Evolutionary conservation across 1,140 invertebrate species (phyloP).

Genomic region (Eriocheir sinensis): DNA sequence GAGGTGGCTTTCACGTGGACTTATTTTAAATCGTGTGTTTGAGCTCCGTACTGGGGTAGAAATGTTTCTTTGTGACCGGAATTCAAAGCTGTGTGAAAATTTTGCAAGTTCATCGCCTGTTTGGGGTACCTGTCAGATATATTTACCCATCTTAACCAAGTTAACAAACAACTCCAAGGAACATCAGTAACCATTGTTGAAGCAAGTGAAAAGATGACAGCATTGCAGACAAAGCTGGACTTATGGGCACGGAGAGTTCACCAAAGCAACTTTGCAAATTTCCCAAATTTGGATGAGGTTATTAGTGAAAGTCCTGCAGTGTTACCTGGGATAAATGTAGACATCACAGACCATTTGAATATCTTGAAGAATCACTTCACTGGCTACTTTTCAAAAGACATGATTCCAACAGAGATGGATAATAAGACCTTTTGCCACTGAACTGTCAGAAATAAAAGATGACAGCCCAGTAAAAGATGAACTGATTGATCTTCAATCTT

Average conservation of each 20-base stretch:
- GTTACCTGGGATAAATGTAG: constrained; percentile 45
- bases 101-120: constrained; percentile 52
- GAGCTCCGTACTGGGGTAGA: constrained; percentile 57
- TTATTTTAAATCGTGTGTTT: constrained; percentile 55
- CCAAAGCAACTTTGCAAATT: constrained; percentile 54
- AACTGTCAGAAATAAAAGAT: constrained; percentile 62
- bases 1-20: constrained; percentile 56
- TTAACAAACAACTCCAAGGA: constrained; percentile 62
- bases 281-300: constrained; percentile 59
- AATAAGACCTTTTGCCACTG: constrained; percentile 39
- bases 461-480: constrained; percentile 41
- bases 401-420: constrained; percentile 41
- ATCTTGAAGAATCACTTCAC: constrained; percentile 57
- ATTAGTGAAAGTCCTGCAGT: constrained; percentile 53
- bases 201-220: constrained; percentile 53
- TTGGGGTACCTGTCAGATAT: constrained; percentile 48
- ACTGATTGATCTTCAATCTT: constrained; percentile 68
- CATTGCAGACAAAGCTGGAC: constrained; percentile 59
- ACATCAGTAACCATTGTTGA: constrained; percentile 59
- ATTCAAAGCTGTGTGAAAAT: constrained; percentile 57
- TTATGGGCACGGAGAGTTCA: constrained; percentile 47
- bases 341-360: constrained; percentile 40
- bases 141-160: constrained; percentile 61
- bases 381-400: constrained; percentile 44
- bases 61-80: constrained; percentile 54